Conservation (phyloP, 1,140 invertebrate genomes). For the Leucophenga varia region DNA sequence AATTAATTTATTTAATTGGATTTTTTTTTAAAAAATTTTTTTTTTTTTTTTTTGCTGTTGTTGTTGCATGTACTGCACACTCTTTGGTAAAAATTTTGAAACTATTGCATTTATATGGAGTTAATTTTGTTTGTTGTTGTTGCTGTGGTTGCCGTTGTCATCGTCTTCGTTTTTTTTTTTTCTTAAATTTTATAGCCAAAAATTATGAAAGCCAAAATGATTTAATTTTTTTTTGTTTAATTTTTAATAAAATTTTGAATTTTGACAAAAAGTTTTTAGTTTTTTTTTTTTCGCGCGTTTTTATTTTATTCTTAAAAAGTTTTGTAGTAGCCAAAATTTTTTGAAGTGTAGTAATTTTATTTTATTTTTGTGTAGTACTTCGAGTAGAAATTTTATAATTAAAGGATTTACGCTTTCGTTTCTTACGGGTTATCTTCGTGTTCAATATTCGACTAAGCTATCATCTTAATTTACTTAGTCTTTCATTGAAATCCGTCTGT, state of each 20-base stretch:
- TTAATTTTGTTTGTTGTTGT: conserved; percentile 37
- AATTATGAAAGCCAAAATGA: conserved; percentile 16
- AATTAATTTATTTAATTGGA: conserved; percentile 53
- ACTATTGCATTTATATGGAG: conserved; percentile 55
- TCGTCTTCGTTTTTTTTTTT: conserved; percentile 16
- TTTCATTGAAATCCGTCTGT: too few relatives aligned
- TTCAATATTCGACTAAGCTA: too few relatives aligned
- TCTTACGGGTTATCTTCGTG: too few relatives aligned
- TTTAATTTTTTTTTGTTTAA: not conserved
- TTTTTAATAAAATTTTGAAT: conserved; percentile 28
- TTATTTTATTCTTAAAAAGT: conserved; percentile 41
- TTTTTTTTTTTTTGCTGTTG: conserved; percentile 31
- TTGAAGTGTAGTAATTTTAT: too few relatives aligned
- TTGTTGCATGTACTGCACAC: conserved; percentile 5
- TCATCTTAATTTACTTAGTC: too few relatives aligned
- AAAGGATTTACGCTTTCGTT: not conserved
- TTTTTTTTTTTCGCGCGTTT: too few relatives aligned
- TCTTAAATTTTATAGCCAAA: conserved; percentile 52
- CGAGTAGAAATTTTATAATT: too few relatives aligned
- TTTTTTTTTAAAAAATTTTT: conserved; percentile 27
- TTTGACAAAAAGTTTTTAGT: conserved; percentile 41
- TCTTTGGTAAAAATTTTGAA: conserved; percentile 54
- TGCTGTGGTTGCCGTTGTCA: conserved; percentile 5
- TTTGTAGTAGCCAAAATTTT: conserved; percentile 48
- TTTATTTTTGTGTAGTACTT: conserved; percentile 28